Evolutionary conservation across 2,888 invertebrate species (phyloP).

Genomic region (Nematopogon swammerdamellus): DNA sequence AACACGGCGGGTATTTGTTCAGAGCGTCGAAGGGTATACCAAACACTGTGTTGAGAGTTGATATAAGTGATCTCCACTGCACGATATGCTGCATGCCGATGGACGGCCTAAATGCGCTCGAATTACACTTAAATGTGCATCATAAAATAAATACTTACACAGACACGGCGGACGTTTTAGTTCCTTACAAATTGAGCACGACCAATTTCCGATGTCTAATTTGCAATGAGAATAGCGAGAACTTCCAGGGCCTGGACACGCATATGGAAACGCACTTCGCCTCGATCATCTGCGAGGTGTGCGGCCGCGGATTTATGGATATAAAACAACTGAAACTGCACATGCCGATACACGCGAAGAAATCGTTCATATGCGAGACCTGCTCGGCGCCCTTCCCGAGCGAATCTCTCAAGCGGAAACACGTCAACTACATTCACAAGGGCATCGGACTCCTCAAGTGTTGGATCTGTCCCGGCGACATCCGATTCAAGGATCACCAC

Average conservation of each 20-base stretch:
- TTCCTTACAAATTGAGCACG: slow-evolving; percentile 38
- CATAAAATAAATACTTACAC: slow-evolving; percentile 38
- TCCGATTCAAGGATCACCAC: neutral
- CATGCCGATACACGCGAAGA: slow-evolving; percentile 35
- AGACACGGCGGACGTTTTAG: slow-evolving; percentile 43
- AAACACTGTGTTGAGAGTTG: slow-evolving; percentile 41
- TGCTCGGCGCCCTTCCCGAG: slow-evolving; percentile 43
- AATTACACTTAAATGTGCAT: slow-evolving; percentile 30
- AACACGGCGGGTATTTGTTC: slow-evolving; percentile 17
- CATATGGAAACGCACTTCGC: slow-evolving; percentile 50
- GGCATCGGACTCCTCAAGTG: neutral
- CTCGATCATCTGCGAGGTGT: slow-evolving; percentile 46
- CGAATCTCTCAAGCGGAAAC: slow-evolving; percentile 12
- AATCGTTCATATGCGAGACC: slow-evolving; percentile 41
- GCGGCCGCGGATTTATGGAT: slow-evolving; percentile 41
- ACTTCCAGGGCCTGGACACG: slow-evolving; percentile 44
- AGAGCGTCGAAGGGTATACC: slow-evolving; percentile 11
- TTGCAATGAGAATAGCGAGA: slow-evolving; percentile 38
- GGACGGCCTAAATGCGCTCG: slow-evolving; percentile 35
- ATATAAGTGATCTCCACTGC: slow-evolving; percentile 38
- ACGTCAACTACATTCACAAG: neutral
- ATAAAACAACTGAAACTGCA: slow-evolving; percentile 46
- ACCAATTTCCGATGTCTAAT: slow-evolving; percentile 34
- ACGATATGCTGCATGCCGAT: slow-evolving; percentile 30
- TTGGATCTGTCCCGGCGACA: neutral